A percentile compares a stretch with the other conserved stretches of the same genome.
Conservation (phyloP, 1,140 invertebrate species). For the Lerema accius region DNA sequence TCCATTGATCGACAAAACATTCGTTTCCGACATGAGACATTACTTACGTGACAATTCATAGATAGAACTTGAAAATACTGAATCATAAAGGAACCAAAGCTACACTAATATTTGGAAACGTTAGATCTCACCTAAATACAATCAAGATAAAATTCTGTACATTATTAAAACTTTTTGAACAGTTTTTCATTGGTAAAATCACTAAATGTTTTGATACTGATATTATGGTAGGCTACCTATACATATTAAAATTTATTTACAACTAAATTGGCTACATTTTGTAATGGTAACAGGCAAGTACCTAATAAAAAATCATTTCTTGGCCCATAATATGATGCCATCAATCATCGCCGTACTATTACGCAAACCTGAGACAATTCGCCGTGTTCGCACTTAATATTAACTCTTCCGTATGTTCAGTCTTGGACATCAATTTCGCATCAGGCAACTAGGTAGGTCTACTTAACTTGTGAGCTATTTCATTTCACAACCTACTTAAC, state of each 20-base stretch:
- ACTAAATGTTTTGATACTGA: no score
- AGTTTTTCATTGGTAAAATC: no score
- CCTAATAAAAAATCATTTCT: conserved; percentile 1
- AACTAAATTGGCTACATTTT: background rate
- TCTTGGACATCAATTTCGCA: conserved; percentile 52
- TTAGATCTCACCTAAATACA: no score
- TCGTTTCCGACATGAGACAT: conserved; percentile 1
- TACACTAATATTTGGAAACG: no score
- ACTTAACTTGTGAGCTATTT: conserved; percentile 22
- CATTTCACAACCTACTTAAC: conserved; percentile 13
- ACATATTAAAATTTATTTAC: no score
- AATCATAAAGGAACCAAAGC: no score
- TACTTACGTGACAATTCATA: no score
- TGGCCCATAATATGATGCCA: conserved; percentile 21
- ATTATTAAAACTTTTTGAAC: no score
- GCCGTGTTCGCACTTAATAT: conserved; percentile 34
- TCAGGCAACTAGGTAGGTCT: conserved; percentile 41
- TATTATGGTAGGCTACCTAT: no score
- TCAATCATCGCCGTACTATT: conserved; percentile 41
- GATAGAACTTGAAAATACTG: no score
- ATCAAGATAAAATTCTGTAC: no score
- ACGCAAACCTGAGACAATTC: conserved; percentile 40
- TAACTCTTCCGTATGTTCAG: conserved; percentile 35
- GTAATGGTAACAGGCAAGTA: conserved; percentile 2
- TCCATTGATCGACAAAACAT: background rate